Evolutionary conservation across 2,113 vertebrate species (phyloP).

Genomic region (Cryptomyrus ogoouensis): DNA sequence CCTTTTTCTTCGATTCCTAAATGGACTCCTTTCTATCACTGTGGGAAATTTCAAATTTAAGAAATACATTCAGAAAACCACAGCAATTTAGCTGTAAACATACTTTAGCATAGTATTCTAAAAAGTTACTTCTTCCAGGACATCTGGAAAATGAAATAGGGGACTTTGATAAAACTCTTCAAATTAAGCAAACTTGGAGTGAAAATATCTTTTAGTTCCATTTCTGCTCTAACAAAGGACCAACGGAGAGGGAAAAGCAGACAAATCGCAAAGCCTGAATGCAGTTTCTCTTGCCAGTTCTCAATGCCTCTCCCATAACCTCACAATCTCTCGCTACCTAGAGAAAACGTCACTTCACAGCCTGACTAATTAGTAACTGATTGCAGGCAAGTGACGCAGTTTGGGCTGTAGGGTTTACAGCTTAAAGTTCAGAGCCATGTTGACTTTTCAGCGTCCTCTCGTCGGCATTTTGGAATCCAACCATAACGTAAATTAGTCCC

Average conservation of each 20-base stretch:
- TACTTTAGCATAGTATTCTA: background rate
- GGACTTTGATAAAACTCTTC: background rate
- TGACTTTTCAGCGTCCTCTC: background rate
- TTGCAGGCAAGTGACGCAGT: background rate
- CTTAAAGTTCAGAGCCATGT: background rate
- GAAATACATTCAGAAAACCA: background rate
- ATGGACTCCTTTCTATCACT: background rate
- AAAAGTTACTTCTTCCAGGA: background rate
- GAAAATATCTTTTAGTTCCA: background rate
- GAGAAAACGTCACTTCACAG: background rate
- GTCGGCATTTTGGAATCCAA: background rate
- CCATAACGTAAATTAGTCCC: background rate
- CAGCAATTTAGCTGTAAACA: background rate
- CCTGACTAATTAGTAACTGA: background rate
- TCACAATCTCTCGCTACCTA: background rate
- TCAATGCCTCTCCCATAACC: background rate
- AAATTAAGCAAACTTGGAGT: background rate
- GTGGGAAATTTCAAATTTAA: background rate
- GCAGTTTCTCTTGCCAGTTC: background rate
- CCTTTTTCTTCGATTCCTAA: background rate
- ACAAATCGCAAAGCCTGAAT: background rate
- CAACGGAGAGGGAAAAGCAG: background rate
- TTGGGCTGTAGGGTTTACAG: background rate
- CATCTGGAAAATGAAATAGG: background rate
- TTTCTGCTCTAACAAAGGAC: background rate